These are phyloP conservation scores for Brenthis ino DNA, from an alignment of 2,888 invertebrate genomes.

Conservation along the genomic window DNA sequence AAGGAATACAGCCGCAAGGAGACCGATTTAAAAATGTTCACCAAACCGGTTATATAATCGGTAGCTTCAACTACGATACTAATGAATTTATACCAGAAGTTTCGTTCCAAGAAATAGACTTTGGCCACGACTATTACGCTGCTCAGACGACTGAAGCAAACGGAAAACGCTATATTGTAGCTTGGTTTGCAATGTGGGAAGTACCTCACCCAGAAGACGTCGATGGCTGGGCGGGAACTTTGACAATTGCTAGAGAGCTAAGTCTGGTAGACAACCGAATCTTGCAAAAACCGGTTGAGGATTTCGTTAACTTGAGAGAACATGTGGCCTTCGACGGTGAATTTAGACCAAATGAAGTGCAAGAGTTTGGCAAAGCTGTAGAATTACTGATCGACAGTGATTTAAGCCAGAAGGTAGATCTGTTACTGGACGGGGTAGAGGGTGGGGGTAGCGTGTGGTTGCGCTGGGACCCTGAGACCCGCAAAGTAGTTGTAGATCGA, in stretches of 20 bases:
- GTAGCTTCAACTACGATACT: constrained; percentile 68
- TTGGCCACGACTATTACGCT: constrained; percentile 77
- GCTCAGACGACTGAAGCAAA: constrained; percentile 64
- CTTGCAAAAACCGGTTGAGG: constrained; percentile 61
- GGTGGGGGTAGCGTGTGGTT: constrained; percentile 58
- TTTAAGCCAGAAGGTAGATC: constrained; percentile 52
- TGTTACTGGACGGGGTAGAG: constrained; percentile 56
- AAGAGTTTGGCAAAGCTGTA: constrained; percentile 58
- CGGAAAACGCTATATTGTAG: constrained; percentile 63
- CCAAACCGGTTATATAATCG: constrained; percentile 74
- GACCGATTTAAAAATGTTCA: constrained; percentile 68
- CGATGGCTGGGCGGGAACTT: constrained; percentile 73
- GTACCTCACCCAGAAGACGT: constrained; percentile 60
- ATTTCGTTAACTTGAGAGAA: constrained; percentile 56
- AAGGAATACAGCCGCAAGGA: constrained; percentile 65
- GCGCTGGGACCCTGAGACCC: constrained; percentile 56
- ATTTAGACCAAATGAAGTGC: constrained; percentile 44
- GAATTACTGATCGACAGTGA: constrained; percentile 62
- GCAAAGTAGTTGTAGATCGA: constrained; percentile 63
- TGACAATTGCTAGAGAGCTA: constrained; percentile 70
- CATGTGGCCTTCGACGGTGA: constrained; percentile 46
- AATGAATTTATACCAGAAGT: constrained; percentile 62
- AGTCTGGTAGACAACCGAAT: constrained; percentile 56
- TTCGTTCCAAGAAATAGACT: constrained; percentile 71
- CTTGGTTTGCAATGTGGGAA: constrained; percentile 78